These are phyloP conservation scores for Ophioninae sp. DNA, from an alignment of 2,888 invertebrate species.

Conservation along the genomic window DNA sequence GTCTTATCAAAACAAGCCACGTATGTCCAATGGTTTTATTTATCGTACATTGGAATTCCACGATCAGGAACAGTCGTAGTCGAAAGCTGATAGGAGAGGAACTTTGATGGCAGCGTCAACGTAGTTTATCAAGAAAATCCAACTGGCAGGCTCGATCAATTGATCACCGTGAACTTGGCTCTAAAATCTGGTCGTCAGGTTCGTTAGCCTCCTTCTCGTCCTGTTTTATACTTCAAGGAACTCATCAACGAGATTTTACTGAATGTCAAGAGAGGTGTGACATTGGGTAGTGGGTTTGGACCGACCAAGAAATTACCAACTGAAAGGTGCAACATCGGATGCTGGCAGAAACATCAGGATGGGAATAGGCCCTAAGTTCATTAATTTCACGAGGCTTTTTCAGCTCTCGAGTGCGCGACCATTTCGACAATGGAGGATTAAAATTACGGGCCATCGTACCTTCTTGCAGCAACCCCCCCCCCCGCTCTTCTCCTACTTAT, in stretches of 20 bases:
- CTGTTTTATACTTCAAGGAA: slow-evolving; percentile 45
- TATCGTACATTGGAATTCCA: slow-evolving; percentile 71
- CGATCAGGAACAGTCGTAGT: background rate
- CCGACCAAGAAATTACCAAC: background rate
- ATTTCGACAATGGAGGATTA: slow-evolving; percentile 72
- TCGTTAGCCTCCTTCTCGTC: slow-evolving; percentile 28
- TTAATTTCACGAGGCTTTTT: slow-evolving; percentile 74
- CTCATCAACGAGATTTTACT: slow-evolving; percentile 49
- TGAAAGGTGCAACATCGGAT: slow-evolving; percentile 17
- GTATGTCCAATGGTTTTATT: slow-evolving; percentile 72
- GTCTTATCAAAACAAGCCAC: slow-evolving; percentile 75
- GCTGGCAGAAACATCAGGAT: slow-evolving; percentile 27
- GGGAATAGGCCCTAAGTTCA: slow-evolving; percentile 74
- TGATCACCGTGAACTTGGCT: slow-evolving; percentile 8
- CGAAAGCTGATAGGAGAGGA: slow-evolving; percentile 20
- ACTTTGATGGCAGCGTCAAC: slow-evolving; percentile 16
- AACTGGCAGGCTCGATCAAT: slow-evolving; percentile 17
- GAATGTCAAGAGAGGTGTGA: slow-evolving; percentile 35
- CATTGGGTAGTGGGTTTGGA: slow-evolving; percentile 3
- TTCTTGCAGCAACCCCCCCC: background rate
- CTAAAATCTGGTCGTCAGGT: slow-evolving; percentile 15
- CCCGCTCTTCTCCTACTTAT: slow-evolving; percentile 51
- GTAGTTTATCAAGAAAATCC: background rate
- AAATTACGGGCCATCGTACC: slow-evolving; percentile 70
- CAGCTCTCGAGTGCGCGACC: slow-evolving; percentile 67